These are phyloP conservation scores for Uria lomvia DNA, from an alignment of 2,113 vertebrate genomes.

Conservation along the genomic window DNA sequence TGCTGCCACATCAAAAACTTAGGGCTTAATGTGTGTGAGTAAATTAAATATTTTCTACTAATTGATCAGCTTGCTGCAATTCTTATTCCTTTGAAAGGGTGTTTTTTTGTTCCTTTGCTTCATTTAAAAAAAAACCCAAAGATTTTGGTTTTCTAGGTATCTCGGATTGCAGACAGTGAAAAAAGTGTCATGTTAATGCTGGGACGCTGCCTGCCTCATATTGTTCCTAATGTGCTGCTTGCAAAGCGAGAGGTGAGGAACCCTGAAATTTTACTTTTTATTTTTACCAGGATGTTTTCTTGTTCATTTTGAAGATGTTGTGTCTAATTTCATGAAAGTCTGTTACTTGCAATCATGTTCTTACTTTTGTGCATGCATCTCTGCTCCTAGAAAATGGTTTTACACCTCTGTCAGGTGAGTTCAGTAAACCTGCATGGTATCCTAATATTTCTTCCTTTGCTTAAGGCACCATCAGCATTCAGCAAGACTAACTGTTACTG, in stretches of 20 bases:
- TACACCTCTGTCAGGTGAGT: constrained; percentile 98
- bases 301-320: constrained; percentile 58
- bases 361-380: constrained; percentile 95
- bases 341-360: constrained; percentile 88
- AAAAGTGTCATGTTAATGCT: constrained; percentile 96
- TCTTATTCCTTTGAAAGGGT: neutral
- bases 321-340: constrained; percentile 68
- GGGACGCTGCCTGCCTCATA: constrained; percentile 96
- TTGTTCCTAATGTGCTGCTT: constrained; percentile 95
- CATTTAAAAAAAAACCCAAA: neutral
- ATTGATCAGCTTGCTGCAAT: neutral
- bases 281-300: neutral
- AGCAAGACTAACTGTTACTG: constrained; percentile 69
- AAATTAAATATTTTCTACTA: neutral
- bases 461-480: constrained; percentile 66
- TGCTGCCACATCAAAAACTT: neutral
- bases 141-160: constrained; percentile 80
- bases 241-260: constrained; percentile 95
- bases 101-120: neutral
- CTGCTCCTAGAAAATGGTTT: constrained; percentile 97
- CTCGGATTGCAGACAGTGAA: constrained; percentile 95
- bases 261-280: neutral
- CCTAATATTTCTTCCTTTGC: constrained; percentile 52
- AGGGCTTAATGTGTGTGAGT: neutral
- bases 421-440: constrained; percentile 81